Evolutionary conservation across 2,797 vertebrate genomes (phyloP), one percentile per base, ranked within the genome.

Genomic region (Semotilus atromaculatus): DNA sequence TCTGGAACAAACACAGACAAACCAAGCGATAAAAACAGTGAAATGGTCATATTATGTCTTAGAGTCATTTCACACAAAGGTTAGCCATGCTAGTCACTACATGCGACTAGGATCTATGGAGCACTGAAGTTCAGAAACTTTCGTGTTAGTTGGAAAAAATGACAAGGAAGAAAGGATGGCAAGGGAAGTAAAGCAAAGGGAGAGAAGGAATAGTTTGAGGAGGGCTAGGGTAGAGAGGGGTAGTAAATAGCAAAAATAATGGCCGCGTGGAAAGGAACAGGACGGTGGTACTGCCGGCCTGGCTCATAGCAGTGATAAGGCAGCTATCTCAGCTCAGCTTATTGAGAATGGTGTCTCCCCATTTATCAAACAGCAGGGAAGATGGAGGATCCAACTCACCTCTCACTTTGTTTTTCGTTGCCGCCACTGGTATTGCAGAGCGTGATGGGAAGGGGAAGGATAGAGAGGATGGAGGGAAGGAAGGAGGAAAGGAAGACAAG

Each of bases 331-430:
- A 77, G 78, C 70, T 88, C 88, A 86, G 86, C 87, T 86, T 90
- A 88, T 88, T 89, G 86, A 83, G 86, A 88, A 85, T 23, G 29
- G 86, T 89, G 88, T 80, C 85, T 81, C 68, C 80, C 86, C 80
- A 90, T 90, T 89, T 83, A 89, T 90, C 88, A 91, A 88, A 82
- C 67, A 90, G 67, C 84, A 86, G 90, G 91, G 79, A 86, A 90
- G 90, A 91, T 43, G 81, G 89, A 93, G 91, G 91, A 91, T 90
- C 87, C 89, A 91, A 97, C 98, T 99, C 96, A 99, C 98, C 97
- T 98, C 96, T 97, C 90, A 90, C 91, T 97, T 97, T 99, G 96
- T 92, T 97, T 96, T 97, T 99, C 93, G 96, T 96, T 93, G 97
- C 97, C 96, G 96, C 96, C 94, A 95, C 98, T 99, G 97, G 93